Evolutionary conservation across 2,797 vertebrate genomes (phyloP), one percentile per base, ranked within the genome.

Genomic region (Cirrhinus mrigala): DNA sequence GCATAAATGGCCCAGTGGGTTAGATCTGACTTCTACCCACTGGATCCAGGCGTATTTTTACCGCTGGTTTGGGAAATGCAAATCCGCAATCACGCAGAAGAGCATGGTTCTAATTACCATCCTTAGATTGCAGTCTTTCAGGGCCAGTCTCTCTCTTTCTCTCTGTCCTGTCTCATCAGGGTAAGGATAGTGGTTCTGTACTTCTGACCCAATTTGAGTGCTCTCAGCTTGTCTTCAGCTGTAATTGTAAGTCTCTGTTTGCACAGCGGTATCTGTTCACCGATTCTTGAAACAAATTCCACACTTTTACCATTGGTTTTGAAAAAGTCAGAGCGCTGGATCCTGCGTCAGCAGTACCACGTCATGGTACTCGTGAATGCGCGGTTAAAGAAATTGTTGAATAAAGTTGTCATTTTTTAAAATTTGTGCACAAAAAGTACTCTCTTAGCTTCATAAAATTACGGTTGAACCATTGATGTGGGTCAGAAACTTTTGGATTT

Each of bases 31-130:
- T 92, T 89, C 85, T 86, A 75, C 81, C 87, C 64, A 4, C 75
- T 88, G 92, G 93, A 91, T 90, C 89, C 89, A 90, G 90, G 90
- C 89, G 93, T 93, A 91, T 92, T 93, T 94, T 94, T 95, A 94
- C 90, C 90, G 90, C 94, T 88, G 91, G 92, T 95, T 95, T 94
- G 90, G 93, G 92, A 93, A 93, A 93, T 77, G 85, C 89, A 90
- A 89, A 82, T 87, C 91, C 89, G 82, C 90, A 92, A 91, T 93
- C 88, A 90, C 82, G 81, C 79, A 82, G 84, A 87, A 89, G 94
- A 95, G 94, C 94, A 94, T 96, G 94, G 93, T 96, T 96, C 93
- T 96, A 93, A 96, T 97, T 96, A 96, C 92, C 95, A 93, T 85
- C 81, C 69, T 78, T 81, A 89, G 85, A 90, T 81, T 87, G 70